Evolutionary conservation across 2,113 vertebrate genomes (phyloP).

Genomic region (Anas platyrhynchos): DNA sequence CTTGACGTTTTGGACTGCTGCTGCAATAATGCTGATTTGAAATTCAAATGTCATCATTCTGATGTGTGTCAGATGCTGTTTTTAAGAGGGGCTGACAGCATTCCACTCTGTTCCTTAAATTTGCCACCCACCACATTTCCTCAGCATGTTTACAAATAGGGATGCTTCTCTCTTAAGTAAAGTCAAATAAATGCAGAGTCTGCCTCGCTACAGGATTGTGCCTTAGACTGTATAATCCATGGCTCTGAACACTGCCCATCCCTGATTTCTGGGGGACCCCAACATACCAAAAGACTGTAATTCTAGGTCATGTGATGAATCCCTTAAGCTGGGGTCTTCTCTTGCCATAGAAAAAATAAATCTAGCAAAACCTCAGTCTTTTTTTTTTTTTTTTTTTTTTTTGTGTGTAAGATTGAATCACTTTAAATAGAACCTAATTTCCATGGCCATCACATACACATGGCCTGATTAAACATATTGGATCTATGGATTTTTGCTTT

Average conservation of each 20-base stretch:
- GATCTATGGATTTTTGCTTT: background rate
- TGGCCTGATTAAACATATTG: background rate
- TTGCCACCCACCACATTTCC: background rate
- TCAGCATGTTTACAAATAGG: background rate
- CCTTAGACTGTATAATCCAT: background rate
- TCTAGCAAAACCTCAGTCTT: background rate
- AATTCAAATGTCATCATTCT: background rate
- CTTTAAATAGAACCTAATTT: slow-evolving; percentile 1
- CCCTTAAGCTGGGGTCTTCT: background rate
- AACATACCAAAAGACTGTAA: background rate
- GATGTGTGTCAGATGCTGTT: background rate
- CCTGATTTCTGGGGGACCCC: background rate
- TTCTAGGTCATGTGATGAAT: background rate
- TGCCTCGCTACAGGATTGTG: fast-evolving
- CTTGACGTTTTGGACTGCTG: background rate
- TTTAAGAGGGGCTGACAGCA: background rate
- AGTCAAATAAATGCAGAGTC: fast-evolving
- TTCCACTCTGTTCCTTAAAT: background rate
- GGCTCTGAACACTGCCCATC: background rate
- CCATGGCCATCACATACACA: background rate
- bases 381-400: background rate
- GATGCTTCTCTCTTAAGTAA: background rate
- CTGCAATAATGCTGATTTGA: background rate
- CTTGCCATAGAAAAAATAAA: fast-evolving
- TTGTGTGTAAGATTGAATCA: background rate